Base-by-base conservation (phyloP, 2,888 invertebrate genomes). In the Cataglyphis albicans region DNA sequence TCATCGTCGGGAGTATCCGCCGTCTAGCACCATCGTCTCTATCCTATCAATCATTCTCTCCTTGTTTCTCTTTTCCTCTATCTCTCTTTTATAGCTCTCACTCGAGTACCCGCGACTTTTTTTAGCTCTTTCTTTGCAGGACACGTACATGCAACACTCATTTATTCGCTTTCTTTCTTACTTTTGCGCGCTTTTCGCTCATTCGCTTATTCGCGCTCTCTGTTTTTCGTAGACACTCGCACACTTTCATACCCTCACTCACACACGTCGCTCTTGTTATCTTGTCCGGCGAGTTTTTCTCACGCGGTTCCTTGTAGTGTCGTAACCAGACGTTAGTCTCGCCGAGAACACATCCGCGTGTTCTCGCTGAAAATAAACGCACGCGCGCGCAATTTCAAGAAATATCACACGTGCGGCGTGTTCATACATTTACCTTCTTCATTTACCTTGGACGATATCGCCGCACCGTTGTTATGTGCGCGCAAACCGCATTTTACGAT, bases 311-410 rank as follows among this genome's bases (percentile, higher is more conserved):
- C 55, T 65, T 48, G 44, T 61, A 59, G 78, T 86, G 82, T 70
- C 84, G 88, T 84, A 84, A 83, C 80, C 76, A 82, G 86, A 84
- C 41, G 44, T 52, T 44, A n/a, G 55, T 83, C 85, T 73, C 87
- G 67, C n/a, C 12, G 83, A 86, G 84, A 35, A 65, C 81, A 72
- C 82, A 59, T 85, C 21, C 81, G 48, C 55, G 57, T 63, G 67
- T 63, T 52, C n/a, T 52, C 52, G 52, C n/a, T 52, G 52, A n/a
- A n/a, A 52, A 52, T 52, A 52, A 52, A 52, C n/a, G 35, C 35
- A 32, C 32, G 32, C 61, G 32, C 32, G 76, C 55, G 61, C 52
- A 81, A 85, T 85, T 87, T 85, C 65, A n/a, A 44, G 78, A 74
- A 78, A 81, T 70, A 78, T 75, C 63, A 63, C 81, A 72, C 15